Evolutionary conservation across 2,113 vertebrate species (phyloP).

Genomic region (Pseudopipra pipra): DNA sequence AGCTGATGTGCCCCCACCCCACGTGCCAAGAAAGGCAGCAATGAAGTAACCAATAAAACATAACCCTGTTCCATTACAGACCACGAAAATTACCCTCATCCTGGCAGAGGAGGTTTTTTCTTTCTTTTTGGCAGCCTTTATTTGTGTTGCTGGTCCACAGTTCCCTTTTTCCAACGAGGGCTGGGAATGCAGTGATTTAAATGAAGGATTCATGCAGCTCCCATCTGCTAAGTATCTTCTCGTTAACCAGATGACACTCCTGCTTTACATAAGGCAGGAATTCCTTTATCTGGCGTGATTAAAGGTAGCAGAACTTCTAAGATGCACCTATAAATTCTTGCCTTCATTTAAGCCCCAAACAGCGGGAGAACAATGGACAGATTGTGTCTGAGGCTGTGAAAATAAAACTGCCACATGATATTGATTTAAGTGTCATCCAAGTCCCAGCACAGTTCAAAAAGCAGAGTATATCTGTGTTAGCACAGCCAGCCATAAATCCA

Average conservation of each 20-base stretch:
- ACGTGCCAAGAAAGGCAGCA: background rate
- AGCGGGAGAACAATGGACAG: background rate
- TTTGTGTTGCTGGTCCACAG: background rate
- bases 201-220: conserved; percentile 24
- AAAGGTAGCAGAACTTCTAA: background rate
- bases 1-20: background rate
- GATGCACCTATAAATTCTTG: conserved; percentile 31
- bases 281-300: conserved; percentile 13
- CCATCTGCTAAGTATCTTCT: conserved; percentile 13
- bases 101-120: background rate
- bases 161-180: background rate
- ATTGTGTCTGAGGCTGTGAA: background rate
- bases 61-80: background rate
- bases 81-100: background rate
- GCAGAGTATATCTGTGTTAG: conserved; percentile 7
- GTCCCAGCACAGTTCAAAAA: background rate
- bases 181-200: background rate
- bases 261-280: background rate
- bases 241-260: background rate
- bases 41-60: background rate
- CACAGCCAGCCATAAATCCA: conserved; percentile 15
- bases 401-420: conserved; percentile 1
- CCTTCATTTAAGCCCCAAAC: background rate
- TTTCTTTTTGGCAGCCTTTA: background rate
- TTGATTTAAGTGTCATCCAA: background rate